Evolutionary conservation across 2,113 vertebrate genomes (phyloP), one percentile per base, ranked within the genome.

Genomic region (Boulengeromyrus knoepffleri): DNA sequence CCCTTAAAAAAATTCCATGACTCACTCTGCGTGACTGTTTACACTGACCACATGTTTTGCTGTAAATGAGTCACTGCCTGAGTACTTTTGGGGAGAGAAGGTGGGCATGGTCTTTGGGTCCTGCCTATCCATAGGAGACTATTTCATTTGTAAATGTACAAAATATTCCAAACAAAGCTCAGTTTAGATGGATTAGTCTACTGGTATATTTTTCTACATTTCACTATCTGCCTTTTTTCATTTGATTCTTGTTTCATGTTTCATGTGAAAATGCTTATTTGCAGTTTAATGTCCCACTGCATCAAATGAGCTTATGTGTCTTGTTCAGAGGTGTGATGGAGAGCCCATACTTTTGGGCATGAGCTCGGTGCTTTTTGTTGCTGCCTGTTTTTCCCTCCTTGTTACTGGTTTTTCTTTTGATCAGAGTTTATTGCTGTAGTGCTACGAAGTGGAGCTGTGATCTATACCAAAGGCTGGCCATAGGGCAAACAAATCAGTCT

Each of bases 61-160:
- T 89, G 31, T 19, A 19, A 50, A 88, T 90, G 90, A 90, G 86
- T 90, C 86, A 88, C 74, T 56, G 50, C 49, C 89, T 83, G 87
- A 70, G 39, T 70, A 74, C 66, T 90, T 74, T 39, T 83, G 87
- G 1, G 87, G 50, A 42, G 49, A 42, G 31, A 45, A 24, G 53
- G 31, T 52, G 24, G 17, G 24, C 45, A 47, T 24, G 39, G 39
- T 53, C 47, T 36, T 87, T 27, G 31, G 31, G n/a, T 77, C 15
- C 70, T 3, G 24, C 9, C 62, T n/a, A 9, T 31, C 62, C 10
- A 31, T 31, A 31, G 10, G 27, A 85, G 80, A 45, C 77, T 45
- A 0, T 70, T 70, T 21, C 5, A n/a, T 49, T 47, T 47, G 46
- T 50, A 27, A 8, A 85, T n/a, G 46, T 77, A 39, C 70, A 39